These are phyloP conservation scores for Micromesistius poutassou DNA, from an alignment of 2,797 vertebrate species.

Conservation along the genomic window DNA sequence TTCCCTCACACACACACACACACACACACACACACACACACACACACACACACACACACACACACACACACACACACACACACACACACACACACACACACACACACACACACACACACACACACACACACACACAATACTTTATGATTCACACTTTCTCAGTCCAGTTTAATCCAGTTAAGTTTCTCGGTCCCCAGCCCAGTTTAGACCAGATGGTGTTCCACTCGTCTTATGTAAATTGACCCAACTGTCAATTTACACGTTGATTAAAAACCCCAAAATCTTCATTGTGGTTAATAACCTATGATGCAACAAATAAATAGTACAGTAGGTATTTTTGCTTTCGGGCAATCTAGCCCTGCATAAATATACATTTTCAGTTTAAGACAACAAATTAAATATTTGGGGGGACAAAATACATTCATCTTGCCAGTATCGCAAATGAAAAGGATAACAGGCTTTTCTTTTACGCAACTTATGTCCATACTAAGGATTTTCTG, in stretches of 20 bases:
- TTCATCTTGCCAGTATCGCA: constrained; percentile 51
- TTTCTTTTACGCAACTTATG: constrained; percentile 32
- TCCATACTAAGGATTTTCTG: constrained; percentile 6
- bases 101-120: too few relatives aligned
- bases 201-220: not conserved
- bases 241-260: not conserved
- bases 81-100: too few relatives aligned
- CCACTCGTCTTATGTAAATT: not conserved
- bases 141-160: not conserved
- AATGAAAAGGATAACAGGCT: constrained; percentile 15
- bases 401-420: constrained; percentile 38
- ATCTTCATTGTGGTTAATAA: not conserved
- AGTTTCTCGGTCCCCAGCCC: not conserved
- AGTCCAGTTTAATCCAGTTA: too few relatives aligned
- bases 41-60: too few relatives aligned
- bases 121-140: not conserved
- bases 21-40: too few relatives aligned
- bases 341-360: constrained; percentile 28
- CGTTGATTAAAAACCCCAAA: not conserved
- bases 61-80: too few relatives aligned
- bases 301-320: not conserved
- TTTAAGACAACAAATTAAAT: constrained; percentile 15
- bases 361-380: constrained; percentile 47
- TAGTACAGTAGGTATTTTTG: not conserved
- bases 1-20: not conserved